Base-by-base conservation (phyloP, 2,888 invertebrate genomes). In the Caenorhabditis sp. region DNA sequence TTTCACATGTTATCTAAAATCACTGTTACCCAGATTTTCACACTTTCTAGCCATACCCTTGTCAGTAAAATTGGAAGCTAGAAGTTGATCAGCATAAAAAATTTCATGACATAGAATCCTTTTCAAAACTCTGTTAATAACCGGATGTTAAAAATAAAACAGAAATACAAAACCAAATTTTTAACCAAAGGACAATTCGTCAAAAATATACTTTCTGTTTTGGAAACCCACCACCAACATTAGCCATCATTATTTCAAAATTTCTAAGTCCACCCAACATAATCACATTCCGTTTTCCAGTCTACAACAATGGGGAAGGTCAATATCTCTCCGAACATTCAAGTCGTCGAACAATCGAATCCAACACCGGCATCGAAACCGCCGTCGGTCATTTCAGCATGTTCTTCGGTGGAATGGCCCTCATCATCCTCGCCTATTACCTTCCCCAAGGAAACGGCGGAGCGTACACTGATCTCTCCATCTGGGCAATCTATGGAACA, bases 221-320 rank as follows among this genome's bases (percentile, higher is more conserved):
- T n/a, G n/a, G n/a, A n/a, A n/a, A n/a, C n/a, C n/a, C n/a, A n/a
- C n/a, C n/a, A n/a, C n/a, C n/a, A n/a, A n/a, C n/a, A n/a, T n/a
- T n/a, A n/a, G n/a, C n/a, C n/a, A 3, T 23, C 25, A 53, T 5
- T 14, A 27, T 26, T 27, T 27, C 27, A 12, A 27, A 14, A 14
- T 2, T 56, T 26, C 26, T 7, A 10, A 21, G 17, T 5, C 53
- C 12, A 23, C 31, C 31, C 31, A 31, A 31, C 4, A 31, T 7
- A 31, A 4, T 10, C 4, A 31, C 31, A 31, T 31, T 31, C 10
- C 31, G n/a, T n/a, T 31, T 26, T 56, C 1, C 25, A 78, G 78
- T 78, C 53, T 78, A 76, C 63, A 78, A 78, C 74, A 76, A 76
- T 58, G 78, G 78, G 49, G 78, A 78, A 43, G 78, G 78, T 14